Evolutionary conservation across 1,140 invertebrate species (phyloP).

Genomic region (Calephelis nemesis): DNA sequence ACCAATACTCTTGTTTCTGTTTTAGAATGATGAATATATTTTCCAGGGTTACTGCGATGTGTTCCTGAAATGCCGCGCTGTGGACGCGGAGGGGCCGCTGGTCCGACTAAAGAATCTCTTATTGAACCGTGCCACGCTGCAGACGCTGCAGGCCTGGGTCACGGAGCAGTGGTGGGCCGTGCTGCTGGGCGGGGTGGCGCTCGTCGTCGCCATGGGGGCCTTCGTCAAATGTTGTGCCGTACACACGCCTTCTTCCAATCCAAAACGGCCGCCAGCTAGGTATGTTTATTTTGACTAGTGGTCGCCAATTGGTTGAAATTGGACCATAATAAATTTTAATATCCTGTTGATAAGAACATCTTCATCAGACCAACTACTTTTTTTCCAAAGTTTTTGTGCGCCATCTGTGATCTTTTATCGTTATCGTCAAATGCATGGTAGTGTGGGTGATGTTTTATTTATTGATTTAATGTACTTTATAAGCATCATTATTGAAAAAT

Average conservation of each 20-base stretch:
- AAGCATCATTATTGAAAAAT: no score
- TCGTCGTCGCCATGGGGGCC: slow-evolving; percentile 97
- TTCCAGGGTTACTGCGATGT: slow-evolving; percentile 97
- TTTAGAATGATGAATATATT: background rate
- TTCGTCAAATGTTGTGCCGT: slow-evolving; percentile 99
- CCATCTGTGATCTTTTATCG: no score
- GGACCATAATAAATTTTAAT: no score
- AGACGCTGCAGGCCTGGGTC: slow-evolving; percentile 92
- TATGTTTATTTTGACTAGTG: slow-evolving; percentile 24
- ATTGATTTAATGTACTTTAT: no score
- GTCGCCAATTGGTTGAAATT: no score
- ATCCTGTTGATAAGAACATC: no score
- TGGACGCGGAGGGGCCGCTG: slow-evolving; percentile 98
- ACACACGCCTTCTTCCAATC: slow-evolving; percentile 98
- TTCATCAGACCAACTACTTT: no score
- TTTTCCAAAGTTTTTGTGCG: no score
- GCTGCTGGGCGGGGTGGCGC: slow-evolving; percentile 92
- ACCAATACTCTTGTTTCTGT: background rate
- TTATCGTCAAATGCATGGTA: no score
- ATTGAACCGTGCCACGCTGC: slow-evolving; percentile 94
- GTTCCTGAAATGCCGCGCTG: slow-evolving; percentile 97
- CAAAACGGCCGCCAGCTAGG: slow-evolving; percentile 91
- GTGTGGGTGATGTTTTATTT: no score
- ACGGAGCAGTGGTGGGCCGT: slow-evolving; percentile 99
- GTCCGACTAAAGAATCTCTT: slow-evolving; percentile 97